phyloP scores from a whole-genome alignment of 2,113 vertebrate species.

The Falco punctatus region DNA sequence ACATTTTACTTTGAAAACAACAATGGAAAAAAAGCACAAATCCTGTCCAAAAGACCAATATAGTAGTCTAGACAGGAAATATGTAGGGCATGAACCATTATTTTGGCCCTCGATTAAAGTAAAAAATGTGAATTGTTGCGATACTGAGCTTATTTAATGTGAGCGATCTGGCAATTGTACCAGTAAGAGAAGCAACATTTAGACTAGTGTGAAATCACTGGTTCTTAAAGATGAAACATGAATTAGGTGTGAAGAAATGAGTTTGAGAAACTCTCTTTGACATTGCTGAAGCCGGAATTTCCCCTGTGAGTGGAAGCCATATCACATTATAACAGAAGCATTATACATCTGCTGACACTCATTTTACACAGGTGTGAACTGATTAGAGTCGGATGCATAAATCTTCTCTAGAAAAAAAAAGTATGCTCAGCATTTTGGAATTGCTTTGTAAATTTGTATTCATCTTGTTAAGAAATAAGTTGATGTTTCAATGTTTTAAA shows the following conservation, averaged over 20 bases:
- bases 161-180: slow-evolving; percentile 19
- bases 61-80: slow-evolving; percentile 79
- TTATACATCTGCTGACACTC: slow-evolving; percentile 48
- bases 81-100: slow-evolving; percentile 63
- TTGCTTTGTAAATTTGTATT: not conserved
- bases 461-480: not conserved
- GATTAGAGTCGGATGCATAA: not conserved
- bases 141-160: slow-evolving; percentile 25
- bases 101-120: slow-evolving; percentile 57
- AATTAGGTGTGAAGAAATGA: slow-evolving; percentile 59
- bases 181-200: slow-evolving; percentile 8
- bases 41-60: slow-evolving; percentile 45
- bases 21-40: slow-evolving; percentile 45
- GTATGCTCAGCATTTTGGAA: not conserved
- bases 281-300: not conserved
- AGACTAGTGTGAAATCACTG: not conserved
- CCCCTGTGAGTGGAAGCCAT: slow-evolving; percentile 12
- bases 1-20: slow-evolving; percentile 42
- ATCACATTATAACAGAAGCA: slow-evolving; percentile 24
- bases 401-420: not conserved
- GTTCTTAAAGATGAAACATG: slow-evolving; percentile 49
- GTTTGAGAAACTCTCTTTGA: slow-evolving; percentile 25
- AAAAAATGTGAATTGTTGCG: slow-evolving; percentile 53
- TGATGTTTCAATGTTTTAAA: not conserved
- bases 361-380: not conserved